Conservation (phyloP, 2,888 invertebrate genomes). For the Cosmia pyralina region DNA sequence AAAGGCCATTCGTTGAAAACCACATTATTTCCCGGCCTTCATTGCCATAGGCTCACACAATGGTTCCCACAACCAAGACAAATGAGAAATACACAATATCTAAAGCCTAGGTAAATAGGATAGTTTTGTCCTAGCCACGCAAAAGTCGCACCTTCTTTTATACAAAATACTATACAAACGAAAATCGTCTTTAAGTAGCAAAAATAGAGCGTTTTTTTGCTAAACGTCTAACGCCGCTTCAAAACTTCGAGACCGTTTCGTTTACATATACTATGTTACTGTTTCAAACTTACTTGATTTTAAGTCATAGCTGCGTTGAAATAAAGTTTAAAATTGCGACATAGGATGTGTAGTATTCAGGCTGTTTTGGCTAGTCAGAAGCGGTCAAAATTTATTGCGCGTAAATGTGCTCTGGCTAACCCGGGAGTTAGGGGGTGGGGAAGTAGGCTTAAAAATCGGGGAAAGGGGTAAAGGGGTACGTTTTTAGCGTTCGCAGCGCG, state of each 20-base stretch:
- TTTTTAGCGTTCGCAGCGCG: constrained; percentile 89
- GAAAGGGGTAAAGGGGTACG: constrained; percentile 87
- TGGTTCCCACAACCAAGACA: constrained; percentile 87
- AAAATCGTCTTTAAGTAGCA: constrained; percentile 72
- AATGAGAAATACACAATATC: constrained; percentile 87
- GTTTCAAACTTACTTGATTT: constrained; percentile 51
- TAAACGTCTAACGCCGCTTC: constrained; percentile 76
- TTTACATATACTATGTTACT: constrained; percentile 83
- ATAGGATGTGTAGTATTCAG: constrained; percentile 69
- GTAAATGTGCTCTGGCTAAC: constrained; percentile 90
- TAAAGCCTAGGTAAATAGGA: constrained; percentile 84
- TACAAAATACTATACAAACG: constrained; percentile 69
- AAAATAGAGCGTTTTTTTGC: constrained; percentile 80
- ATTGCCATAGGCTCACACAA: constrained; percentile 73
- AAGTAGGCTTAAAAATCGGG: constrained; percentile 90
- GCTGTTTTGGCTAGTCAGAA: constrained; percentile 82
- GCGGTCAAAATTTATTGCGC: constrained; percentile 90
- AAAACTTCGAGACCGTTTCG: constrained; percentile 84
- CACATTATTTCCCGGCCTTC: constrained; percentile 66
- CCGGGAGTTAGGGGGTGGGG: constrained; percentile 87
- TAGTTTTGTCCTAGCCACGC: constrained; percentile 81
- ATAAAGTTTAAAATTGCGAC: constrained; percentile 72
- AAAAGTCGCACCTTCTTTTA: constrained; percentile 86
- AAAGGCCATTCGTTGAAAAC: constrained; percentile 64
- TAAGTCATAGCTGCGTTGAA: constrained; percentile 36